Base-by-base conservation (phyloP, 1,140 invertebrate species). In the Papilio aristodemus region DNA sequence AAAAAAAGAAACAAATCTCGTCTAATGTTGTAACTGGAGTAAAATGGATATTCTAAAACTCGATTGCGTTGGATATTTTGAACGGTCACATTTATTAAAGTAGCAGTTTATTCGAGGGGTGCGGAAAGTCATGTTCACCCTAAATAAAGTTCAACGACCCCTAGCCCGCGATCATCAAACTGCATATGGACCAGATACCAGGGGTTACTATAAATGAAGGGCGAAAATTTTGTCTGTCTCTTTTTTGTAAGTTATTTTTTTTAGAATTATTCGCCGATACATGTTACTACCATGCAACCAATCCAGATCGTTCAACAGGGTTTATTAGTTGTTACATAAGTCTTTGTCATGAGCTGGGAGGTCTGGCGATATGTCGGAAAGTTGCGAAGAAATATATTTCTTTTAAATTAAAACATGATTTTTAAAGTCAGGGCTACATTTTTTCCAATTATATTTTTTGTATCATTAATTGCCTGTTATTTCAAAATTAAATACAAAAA, bases 51-150 rank as follows among this genome's bases (percentile, higher is more conserved):
- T 62, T 32, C 36, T 8, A 39, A 62, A 62, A 39, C 36, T 38
- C n/a, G 59, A 36, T 62, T 11, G 14, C n/a, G 32, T 63, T 17
- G 59, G 68, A 70, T 70, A 68, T 39, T 59, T 60, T 46, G 39
- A 68, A 67, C 69, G 36, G 46, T 54, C 69, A 46, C 54, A 66
- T 66, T 66, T 66, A 66, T 66, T 66, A 66, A 67, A 69, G 67
- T 58, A 72, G 50, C 59, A 68, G 27, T 68, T 75, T 60, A 66
- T 62, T 59, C 63, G 72, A 73, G 72, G 75, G 75, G 75, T 74
- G 75, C 43, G 72, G 58, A 69, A 72, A 72, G 70, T 68, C 72
- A 68, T 71, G 72, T 77, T 54, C 75, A 77, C 75, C 75, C 73
- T 63, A 75, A 75, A 68, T 75, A 67, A 71, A 75, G 73, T 70